Evolutionary conservation across 2,797 vertebrate genomes (phyloP), one percentile per base, ranked within the genome.

Genomic region (Okamejei kenojei): DNA sequence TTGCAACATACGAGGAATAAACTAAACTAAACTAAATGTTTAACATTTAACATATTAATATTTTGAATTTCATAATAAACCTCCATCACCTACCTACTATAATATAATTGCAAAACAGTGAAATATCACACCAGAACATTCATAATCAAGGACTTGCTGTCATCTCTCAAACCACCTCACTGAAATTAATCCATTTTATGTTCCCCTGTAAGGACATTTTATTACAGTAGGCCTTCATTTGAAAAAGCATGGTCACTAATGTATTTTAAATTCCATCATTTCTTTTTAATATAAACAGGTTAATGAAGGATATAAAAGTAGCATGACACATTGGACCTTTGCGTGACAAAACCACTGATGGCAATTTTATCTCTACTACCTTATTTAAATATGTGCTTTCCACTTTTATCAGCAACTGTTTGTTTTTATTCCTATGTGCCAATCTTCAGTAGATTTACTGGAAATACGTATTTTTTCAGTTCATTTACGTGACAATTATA

Each of bases 191-290:
- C 13, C 58, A 15, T 86, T 86, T 74, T 29, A 29, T 86, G 65
- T 61, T 29, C 54, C 11, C 11, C 1, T 61, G 81, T 29, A 84
- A 15, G 11, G 45, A 54, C 9, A 45, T 84, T 84, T 84, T 61
- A 84, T 84, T 84, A 86, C n/a, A 63, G 21, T 5, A 73, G 71
- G 71, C 71, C 71, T 73, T 73, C 71, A 74, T 21, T 15, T 65
- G 58, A 63, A 65, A 86, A 32, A 13, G 19, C 29, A 29, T n/a
- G 61, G 63, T 65, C 61, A 65, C n/a, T 61, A n/a, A 26, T 86
- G 29, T 29, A 54, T n/a, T 86, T 65, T 86, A 86, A 65, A 63
- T 86, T 65, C 82, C 58, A 86, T 63, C 58, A n/a, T 86, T 63
- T 63, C 45, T 61, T 61, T 32, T 19, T n/a, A 86, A 63, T 86